Conservation (phyloP, 2,113 vertebrate species). For the Aleadryas rufinucha region DNA sequence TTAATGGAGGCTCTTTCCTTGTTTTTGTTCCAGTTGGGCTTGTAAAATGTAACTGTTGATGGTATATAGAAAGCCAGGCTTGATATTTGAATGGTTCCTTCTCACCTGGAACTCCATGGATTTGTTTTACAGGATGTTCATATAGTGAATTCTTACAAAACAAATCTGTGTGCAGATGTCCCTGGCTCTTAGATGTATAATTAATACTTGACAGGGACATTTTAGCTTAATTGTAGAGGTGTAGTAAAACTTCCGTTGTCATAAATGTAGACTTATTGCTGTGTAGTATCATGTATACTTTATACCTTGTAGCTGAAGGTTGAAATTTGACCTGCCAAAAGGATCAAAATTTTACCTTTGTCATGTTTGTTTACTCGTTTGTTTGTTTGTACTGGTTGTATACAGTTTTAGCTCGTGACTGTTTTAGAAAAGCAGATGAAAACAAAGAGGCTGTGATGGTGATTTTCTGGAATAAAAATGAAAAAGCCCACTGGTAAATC, state of each 20-base stretch:
- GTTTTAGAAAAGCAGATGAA: neutral
- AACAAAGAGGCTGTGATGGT: neutral
- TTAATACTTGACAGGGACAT: neutral
- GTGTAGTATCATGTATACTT: neutral
- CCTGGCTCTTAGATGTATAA: neutral
- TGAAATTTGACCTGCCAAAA: neutral
- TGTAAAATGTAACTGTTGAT: neutral
- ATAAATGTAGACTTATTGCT: neutral
- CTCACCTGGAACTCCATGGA: neutral
- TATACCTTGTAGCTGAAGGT: neutral
- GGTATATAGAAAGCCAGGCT: neutral
- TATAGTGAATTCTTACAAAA: neutral
- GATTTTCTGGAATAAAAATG: neutral
- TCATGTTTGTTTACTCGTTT: neutral
- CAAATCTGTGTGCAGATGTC: neutral
- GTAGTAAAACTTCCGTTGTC: neutral
- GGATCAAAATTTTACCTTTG: neutral
- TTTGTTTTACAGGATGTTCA: neutral
- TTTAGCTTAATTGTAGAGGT: neutral
- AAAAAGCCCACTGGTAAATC: neutral
- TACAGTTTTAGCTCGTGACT: neutral
- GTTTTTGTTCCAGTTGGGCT: neutral
- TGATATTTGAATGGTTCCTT: neutral
- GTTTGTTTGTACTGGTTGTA: neutral
- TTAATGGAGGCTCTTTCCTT: neutral